Percentiles rank a stretch among this genome's conserved stretches.
phyloP scores from a whole-genome alignment of 2,797 vertebrate species.

The Sebastes nivosus region DNA sequence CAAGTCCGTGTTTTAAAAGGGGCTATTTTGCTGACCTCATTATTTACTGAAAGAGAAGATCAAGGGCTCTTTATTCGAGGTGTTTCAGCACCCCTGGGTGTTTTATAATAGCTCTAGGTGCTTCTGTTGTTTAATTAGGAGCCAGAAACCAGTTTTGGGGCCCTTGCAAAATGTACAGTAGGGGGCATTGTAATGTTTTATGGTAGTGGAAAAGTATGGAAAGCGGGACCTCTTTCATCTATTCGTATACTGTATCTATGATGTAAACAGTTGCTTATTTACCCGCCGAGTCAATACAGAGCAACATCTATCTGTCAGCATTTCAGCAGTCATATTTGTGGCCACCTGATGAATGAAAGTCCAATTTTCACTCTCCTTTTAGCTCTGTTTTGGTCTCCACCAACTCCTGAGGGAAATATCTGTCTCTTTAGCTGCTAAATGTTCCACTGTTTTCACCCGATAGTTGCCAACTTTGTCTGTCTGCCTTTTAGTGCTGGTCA shows the following conservation, averaged over 20 bases:
- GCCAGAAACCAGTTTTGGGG: slow-evolving; percentile 43
- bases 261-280: not conserved
- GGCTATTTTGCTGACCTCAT: slow-evolving; percentile 14
- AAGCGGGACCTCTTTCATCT: not conserved
- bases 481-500: rapidly evolving
- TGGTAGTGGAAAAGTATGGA: slow-evolving; percentile 12
- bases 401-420: not conserved
- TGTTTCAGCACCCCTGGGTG: slow-evolving; percentile 44
- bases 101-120: slow-evolving; percentile 57
- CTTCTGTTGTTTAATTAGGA: slow-evolving; percentile 46
- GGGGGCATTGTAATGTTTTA: slow-evolving; percentile 14
- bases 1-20: slow-evolving; percentile 9
- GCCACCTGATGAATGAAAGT: not conserved
- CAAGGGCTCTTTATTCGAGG: slow-evolving; percentile 52
- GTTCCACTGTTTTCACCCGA: not conserved
- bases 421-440: not conserved
- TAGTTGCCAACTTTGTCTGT: not conserved
- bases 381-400: slow-evolving; percentile 5
- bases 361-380: not conserved
- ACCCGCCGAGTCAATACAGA: no score
- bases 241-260: not conserved
- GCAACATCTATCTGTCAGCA: not conserved
- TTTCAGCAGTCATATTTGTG: not conserved
- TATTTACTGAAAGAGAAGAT: slow-evolving; percentile 50
- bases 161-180: slow-evolving; percentile 39